Conservation (phyloP, 2,113 vertebrate species). For the Alligator mississippiensis region DNA sequence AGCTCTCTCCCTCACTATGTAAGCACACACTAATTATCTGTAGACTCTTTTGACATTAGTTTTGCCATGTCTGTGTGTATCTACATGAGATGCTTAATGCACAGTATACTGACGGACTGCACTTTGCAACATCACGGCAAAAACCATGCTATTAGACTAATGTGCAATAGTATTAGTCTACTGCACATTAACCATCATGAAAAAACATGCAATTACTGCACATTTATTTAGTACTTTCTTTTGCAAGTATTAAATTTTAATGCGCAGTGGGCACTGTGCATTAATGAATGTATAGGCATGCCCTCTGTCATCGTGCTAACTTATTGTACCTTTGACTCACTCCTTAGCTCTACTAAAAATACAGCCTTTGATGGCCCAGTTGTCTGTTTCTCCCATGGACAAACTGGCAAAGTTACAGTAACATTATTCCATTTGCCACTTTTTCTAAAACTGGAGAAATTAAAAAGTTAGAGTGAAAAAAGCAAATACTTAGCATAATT, state of each 20-base stretch:
- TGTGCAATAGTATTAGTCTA: neutral
- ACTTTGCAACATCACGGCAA: neutral
- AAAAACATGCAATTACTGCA: too few species aligned
- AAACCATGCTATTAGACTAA: too few species aligned
- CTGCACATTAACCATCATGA: too few species aligned
- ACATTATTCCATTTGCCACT: neutral
- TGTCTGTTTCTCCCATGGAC: neutral
- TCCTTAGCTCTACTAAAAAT: neutral
- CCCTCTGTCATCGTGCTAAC: neutral
- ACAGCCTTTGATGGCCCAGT: neutral
- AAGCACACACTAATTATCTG: neutral
- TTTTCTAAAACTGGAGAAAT: neutral
- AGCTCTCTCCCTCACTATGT: neutral
- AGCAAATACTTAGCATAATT: neutral
- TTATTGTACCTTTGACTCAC: neutral
- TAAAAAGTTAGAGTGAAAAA: neutral
- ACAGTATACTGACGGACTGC: neutral
- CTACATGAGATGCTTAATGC: neutral
- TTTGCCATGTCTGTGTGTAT: neutral
- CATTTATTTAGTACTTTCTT: too few species aligned
- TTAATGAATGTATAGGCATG: too few species aligned
- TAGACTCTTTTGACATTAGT: neutral
- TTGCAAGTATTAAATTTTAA: too few species aligned
- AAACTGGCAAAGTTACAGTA: neutral
- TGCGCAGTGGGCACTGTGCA: too few species aligned